Base-by-base conservation (phyloP, 2,888 invertebrate genomes). In the Leucophenga maculata region DNA sequence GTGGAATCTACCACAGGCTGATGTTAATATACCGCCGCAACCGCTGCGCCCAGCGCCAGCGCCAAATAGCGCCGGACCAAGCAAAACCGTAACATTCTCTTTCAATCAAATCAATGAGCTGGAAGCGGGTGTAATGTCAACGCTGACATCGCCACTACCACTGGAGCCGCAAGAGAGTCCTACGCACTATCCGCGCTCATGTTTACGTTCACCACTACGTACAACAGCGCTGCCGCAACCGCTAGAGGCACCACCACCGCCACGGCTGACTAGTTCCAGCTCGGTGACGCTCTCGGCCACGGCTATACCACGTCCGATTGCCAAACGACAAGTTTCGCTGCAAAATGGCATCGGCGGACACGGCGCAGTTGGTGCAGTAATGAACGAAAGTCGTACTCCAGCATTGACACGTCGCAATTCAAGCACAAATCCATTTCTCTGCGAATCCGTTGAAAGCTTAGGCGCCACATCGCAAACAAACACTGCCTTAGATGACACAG, bases 41-140 rank as follows among this genome's bases (percentile, higher is more conserved):
- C 93, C 93, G 0, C 83, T 93, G 71, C 86, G 93, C 65, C 92
- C 92, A 4, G 92, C 92, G 13, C 92, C 92, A 14, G 87, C 87
- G 22, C 89, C 86, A 48, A 78, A 67, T 22, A 80, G 77, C 31
- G 73, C 77, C 1, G 78, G 78, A 6, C 79, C 81, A 0, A 74
- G 75, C 57, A 86, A 86, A 73, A 83, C 86, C n/a, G 84, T 86
- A 0, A 79, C 84, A 18, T 86, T 88, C 67, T 81, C 83, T 31
- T 78, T 86, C 1, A 76, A 70, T 67, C 83, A 82, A 59, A 65
- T 78, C 26, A 77, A 83, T 39, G 80, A 80, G 72, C 67, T 74
- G 11, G 60, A 32, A 11, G 26, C n/a, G n/a, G n/a, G n/a, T n/a
- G 26, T 26, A 44, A 44, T 39, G 20, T 13, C 44, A 20, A 1